Evolutionary conservation across 2,888 invertebrate species (phyloP), one percentile per base, ranked within the genome.

Genomic region (Thera britannica): DNA sequence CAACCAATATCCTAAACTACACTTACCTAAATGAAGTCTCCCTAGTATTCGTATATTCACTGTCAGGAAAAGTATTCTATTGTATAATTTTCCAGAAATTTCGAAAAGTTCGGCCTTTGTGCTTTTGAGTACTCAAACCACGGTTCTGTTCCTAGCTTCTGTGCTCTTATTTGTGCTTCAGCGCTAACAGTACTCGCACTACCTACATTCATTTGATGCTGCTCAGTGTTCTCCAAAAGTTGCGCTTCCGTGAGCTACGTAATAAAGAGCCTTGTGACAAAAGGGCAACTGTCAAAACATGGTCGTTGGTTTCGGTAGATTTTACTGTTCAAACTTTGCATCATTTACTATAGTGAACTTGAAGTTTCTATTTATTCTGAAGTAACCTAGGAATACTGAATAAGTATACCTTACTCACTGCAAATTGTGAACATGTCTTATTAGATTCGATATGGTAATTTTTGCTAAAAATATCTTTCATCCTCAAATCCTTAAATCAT

Each of bases 201-300:
- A 7, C 23, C 11, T 34, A 8, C 58, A 58, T 46, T 34, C 46
- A 46, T 58, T 57, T 41, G 12, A 2, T 11, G 9, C 54, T 9
- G 6, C 38, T 41, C 12, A 36, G 55, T n/a, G 36, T 36, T 55
- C 55, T 55, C 58, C 23, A 58, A 58, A 58, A 58, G 58, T 58
- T 58, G n/a, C 3, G 11, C 41, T 41, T 34, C 34, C n/a, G 58
- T 9, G 46, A 46, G 34, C 11, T 46, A 44, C 58, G 58, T 58
- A 58, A 58, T 58, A 58, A 58, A 58, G 58, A 58, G 34, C 34
- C 12, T 4, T 5, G 46, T 58, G 58, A 58, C 58, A 58, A 58
- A 46, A 58, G 46, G 6, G 9, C 3, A 34, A 55, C 54, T 41
- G 44, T 4, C 44, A 57, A 57, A 44, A 44, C 44, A 23, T 23